Evolutionary conservation across 2,888 invertebrate species (phyloP).

Genomic region (Phrixothrix hirtus): DNA sequence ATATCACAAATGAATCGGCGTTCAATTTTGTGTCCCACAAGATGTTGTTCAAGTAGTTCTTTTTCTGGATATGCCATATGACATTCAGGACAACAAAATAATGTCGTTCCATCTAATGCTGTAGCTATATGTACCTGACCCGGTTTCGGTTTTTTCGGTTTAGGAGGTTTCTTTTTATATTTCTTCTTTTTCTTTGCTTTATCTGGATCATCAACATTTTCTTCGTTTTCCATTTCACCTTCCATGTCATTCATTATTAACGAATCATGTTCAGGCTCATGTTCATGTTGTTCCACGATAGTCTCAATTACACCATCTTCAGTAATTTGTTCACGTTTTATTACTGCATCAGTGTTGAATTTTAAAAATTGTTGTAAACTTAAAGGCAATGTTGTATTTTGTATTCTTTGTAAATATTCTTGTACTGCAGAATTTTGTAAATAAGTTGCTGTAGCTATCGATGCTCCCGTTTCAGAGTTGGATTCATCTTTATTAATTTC

Average conservation of each 20-base stretch:
- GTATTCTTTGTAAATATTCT: slow-evolving; percentile 58
- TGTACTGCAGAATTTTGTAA: slow-evolving; percentile 60
- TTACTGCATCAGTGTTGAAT: slow-evolving; percentile 61
- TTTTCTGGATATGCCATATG: slow-evolving; percentile 82
- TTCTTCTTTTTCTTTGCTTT: slow-evolving; percentile 69
- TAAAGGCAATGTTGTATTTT: slow-evolving; percentile 57
- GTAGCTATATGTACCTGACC: slow-evolving; percentile 78
- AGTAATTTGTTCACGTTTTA: slow-evolving; percentile 58
- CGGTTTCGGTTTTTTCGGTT: slow-evolving; percentile 77
- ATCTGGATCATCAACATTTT: slow-evolving; percentile 47
- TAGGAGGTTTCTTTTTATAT: slow-evolving; percentile 78
- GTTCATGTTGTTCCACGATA: slow-evolving; percentile 54
- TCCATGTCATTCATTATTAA: slow-evolving; percentile 52
- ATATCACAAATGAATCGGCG: slow-evolving; percentile 77
- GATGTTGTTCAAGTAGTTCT: slow-evolving; percentile 75
- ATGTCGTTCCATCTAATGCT: slow-evolving; percentile 72
- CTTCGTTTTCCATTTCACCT: slow-evolving; percentile 52
- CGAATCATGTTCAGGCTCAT: slow-evolving; percentile 45
- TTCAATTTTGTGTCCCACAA: slow-evolving; percentile 79
- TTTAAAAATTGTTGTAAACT: slow-evolving; percentile 67
- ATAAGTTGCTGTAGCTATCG: slow-evolving; percentile 59
- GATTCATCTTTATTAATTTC: slow-evolving; percentile 44
- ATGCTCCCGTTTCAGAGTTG: slow-evolving; percentile 39
- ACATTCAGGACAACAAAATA: slow-evolving; percentile 81
- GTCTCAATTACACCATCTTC: slow-evolving; percentile 59